These are phyloP conservation scores for Ostrea denselamellosa DNA, from an alignment of 1,140 invertebrate genomes.

Conservation along the genomic window DNA sequence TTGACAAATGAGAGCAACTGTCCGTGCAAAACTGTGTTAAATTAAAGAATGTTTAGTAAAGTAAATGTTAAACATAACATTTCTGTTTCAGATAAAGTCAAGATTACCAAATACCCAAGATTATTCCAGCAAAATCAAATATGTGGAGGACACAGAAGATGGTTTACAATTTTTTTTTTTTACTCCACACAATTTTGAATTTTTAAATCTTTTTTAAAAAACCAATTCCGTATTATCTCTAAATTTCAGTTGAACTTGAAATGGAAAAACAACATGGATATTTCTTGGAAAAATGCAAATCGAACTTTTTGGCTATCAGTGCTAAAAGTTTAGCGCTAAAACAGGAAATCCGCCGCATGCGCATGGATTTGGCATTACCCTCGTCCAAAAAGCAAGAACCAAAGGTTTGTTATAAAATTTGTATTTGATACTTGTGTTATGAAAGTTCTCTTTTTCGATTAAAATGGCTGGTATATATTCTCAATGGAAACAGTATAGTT, in stretches of 20 bases:
- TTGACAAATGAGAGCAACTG: neutral
- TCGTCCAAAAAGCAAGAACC: neutral
- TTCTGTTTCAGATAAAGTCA: neutral
- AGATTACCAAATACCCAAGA: neutral
- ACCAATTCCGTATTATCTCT: neutral
- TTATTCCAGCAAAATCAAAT: neutral
- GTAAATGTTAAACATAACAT: neutral
- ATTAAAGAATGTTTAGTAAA: neutral
- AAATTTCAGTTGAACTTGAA: neutral
- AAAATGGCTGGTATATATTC: too few relatives aligned
- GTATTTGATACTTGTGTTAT: too few relatives aligned
- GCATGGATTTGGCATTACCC: neutral
- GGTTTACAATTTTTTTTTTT: neutral
- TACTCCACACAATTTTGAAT: neutral
- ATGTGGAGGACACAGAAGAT: neutral
- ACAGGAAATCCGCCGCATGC: constrained; percentile 4
- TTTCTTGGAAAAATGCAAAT: neutral
- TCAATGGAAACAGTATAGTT: too few relatives aligned
- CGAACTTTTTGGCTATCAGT: neutral
- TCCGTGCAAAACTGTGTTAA: neutral
- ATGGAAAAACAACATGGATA: constrained; percentile 9
- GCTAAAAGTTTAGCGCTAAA: neutral
- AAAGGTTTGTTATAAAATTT: neutral
- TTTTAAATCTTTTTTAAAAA: neutral
- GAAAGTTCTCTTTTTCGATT: too few relatives aligned